Percentiles rank a stretch among this genome's conserved stretches.
Evolutionary conservation across 2,113 vertebrate species (phyloP).

Genomic region (Rattus norvegicus): DNA sequence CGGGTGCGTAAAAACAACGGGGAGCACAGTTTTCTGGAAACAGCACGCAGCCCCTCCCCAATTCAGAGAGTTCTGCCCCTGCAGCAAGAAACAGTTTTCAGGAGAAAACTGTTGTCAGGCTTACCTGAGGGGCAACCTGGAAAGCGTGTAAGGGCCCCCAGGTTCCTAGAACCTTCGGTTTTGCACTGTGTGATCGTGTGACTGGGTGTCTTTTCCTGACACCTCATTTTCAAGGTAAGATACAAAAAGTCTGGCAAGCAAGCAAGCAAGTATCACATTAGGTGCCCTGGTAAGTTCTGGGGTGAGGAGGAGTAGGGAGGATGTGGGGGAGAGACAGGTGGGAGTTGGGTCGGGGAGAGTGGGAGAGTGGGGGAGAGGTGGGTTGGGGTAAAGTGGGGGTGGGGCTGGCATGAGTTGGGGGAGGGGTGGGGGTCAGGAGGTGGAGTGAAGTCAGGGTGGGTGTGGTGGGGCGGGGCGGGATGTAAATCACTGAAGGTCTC

Average conservation of each 20-base stretch:
- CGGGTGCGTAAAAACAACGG: neutral
- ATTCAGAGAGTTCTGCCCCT: neutral
- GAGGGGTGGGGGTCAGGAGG: no score
- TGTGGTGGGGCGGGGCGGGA: no score
- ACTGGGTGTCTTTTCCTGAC: constrained; percentile 89
- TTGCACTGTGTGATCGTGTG: constrained; percentile 88
- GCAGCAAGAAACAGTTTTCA: neutral
- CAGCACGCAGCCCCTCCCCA: neutral
- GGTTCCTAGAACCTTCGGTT: constrained; percentile 87
- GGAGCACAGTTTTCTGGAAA: neutral
- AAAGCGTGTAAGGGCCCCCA: constrained; percentile 88
- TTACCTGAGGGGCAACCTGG: constrained; percentile 69
- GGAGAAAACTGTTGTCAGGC: neutral
- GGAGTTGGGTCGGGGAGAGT: no score
- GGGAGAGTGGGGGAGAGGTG: no score
- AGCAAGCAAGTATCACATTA: neutral
- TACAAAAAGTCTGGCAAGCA: neutral
- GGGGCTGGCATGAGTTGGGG: no score
- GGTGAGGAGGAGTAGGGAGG: no score
- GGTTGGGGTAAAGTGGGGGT: no score
- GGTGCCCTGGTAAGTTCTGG: neutral
- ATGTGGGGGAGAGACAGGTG: no score
- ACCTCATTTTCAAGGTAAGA: constrained; percentile 85
- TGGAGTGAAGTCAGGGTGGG: no score
- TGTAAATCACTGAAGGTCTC: neutral